phyloP scores from a whole-genome alignment of 2,113 vertebrate species.

The Notothenia rossii region DNA sequence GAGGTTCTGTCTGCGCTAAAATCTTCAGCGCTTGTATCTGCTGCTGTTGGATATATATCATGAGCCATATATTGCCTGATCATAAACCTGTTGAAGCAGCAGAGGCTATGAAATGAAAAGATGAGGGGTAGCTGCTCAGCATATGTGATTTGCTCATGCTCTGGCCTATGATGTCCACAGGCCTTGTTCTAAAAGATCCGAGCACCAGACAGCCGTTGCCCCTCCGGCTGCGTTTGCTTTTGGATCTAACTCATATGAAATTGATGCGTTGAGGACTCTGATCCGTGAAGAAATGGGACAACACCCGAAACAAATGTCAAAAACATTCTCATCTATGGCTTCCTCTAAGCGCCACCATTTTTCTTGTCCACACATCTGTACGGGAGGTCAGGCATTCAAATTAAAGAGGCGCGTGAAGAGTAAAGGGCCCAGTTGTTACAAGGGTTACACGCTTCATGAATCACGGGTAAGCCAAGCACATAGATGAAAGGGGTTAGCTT shows the following conservation, averaged over 20 bases:
- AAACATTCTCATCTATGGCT: slow-evolving; percentile 48
- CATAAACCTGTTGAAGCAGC: slow-evolving; percentile 52
- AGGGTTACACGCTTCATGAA: slow-evolving; percentile 51
- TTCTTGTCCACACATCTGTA: slow-evolving; percentile 15
- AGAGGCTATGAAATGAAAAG: not conserved
- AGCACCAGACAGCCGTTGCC: slow-evolving; percentile 50
- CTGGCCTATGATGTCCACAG: slow-evolving; percentile 44
- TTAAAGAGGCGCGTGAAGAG: slow-evolving; percentile 41
- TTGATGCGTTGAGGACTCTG: slow-evolving; percentile 75
- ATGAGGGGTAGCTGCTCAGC: slow-evolving; percentile 15
- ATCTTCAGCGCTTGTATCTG: slow-evolving; percentile 3
- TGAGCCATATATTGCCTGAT: slow-evolving; percentile 15
- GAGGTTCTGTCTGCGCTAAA: slow-evolving; percentile 50
- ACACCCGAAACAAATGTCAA: slow-evolving; percentile 77
- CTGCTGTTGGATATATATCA: slow-evolving; percentile 28
- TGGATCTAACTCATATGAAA: slow-evolving; percentile 75
- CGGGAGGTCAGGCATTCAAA: slow-evolving; percentile 57
- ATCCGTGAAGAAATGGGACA: slow-evolving; percentile 74
- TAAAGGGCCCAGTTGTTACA: slow-evolving; percentile 36
- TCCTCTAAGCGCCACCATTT: slow-evolving; percentile 41
- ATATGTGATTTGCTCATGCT: slow-evolving; percentile 42
- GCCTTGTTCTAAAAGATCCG: slow-evolving; percentile 49
- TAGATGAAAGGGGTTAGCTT: slow-evolving; percentile 25
- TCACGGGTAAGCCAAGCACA: slow-evolving; percentile 39
- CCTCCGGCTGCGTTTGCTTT: slow-evolving; percentile 65